These are phyloP conservation scores for Platysteira castanea DNA, from an alignment of 2,113 vertebrate genomes.

Conservation along the genomic window DNA sequence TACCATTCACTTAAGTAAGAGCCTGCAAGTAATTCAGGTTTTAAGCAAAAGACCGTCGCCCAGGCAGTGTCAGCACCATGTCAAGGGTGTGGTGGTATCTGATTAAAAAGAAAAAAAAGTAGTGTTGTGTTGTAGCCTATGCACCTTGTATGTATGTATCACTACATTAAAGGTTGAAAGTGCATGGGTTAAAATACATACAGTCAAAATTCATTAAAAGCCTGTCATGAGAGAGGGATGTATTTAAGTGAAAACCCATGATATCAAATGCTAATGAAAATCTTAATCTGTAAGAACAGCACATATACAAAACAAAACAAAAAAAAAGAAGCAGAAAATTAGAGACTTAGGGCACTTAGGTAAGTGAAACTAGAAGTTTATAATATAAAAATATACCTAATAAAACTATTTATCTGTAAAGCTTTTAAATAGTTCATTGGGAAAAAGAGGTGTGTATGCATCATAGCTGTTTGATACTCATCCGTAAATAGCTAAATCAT, in stretches of 20 bases:
- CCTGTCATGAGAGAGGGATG: neutral
- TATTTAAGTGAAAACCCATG: neutral
- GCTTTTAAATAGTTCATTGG: neutral
- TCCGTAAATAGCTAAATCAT: slow-evolving; percentile 52
- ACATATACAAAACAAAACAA: neutral
- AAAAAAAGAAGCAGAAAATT: neutral
- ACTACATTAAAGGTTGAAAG: neutral
- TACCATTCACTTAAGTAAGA: neutral
- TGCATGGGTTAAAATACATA: neutral
- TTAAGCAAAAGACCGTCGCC: neutral
- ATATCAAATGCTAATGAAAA: neutral
- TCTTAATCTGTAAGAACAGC: neutral
- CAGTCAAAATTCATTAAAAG: neutral
- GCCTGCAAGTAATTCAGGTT: neutral
- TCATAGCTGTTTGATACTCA: neutral
- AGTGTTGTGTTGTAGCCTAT: neutral
- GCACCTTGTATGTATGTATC: neutral
- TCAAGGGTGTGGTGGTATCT: neutral
- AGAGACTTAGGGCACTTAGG: neutral
- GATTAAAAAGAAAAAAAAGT: neutral
- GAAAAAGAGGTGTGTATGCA: neutral
- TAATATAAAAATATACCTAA: neutral
- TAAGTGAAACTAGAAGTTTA: neutral
- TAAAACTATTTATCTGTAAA: neutral
- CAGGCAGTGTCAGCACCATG: neutral